Evolutionary conservation across 35 echinoderm and acorn worm genomes (phyloP), one percentile per base, ranked within the genome.

Genomic region (Eucidaris tribuloides): DNA sequence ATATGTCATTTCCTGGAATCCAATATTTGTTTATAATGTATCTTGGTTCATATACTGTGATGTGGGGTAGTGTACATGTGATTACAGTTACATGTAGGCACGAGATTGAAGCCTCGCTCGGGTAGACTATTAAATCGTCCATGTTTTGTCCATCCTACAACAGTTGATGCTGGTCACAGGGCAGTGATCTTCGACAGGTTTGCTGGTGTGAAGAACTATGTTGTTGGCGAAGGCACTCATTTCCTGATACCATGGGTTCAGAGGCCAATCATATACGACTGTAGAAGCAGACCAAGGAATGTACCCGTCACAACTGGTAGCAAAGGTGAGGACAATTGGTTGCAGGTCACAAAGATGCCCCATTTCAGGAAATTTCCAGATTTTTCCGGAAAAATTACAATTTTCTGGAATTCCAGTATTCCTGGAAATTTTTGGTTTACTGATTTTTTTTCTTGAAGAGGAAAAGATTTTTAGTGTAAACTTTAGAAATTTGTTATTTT

Each of bases 171-270:
- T 62, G 94, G 89, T 42, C 94, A 97, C 82, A 82, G 94, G 35
- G 94, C 89, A 22, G 89, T 97, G 28, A 97, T 97, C 56, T 97
- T 97, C 78, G 94, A 97, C 82, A 90, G 94, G 62, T 86, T 97
- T 76, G 49, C 89, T 37, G 94, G 94, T 32, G 94, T 97, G n/a
- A 92, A 92, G 78, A 50, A 84, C 3, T 85, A 89, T 20, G 86
- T 97, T 44, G 42, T 74, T 4, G 89, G 94, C 24, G 94, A 97
- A 46, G 94, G 94, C 54, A 97, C 94, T 77, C 94, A 97, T 31
- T 97, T 97, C 57, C 74, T 97, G 11, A 97, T 97, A 50, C 94
- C 94, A 49, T 84, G 81, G 48, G 62, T 97, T 34, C 94, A 97
- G 56, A 92, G 82, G 82, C 94, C 94, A 20, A 89, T 97, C 54